Evolutionary conservation across 2,113 vertebrate genomes (phyloP).

Genomic region (Amphiprion percula): DNA sequence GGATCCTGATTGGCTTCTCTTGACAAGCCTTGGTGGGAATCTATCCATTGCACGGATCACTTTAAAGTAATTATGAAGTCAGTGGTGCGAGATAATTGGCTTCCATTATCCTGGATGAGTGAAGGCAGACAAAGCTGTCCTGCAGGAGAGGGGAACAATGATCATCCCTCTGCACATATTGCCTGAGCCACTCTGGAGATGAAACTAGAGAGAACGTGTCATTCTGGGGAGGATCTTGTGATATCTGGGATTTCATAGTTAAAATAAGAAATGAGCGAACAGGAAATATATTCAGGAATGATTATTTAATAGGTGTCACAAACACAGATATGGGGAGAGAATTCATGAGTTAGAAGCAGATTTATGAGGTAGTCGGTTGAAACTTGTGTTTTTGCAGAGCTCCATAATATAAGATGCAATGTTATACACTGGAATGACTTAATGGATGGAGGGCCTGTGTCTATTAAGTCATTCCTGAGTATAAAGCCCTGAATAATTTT

Average conservation of each 20-base stretch:
- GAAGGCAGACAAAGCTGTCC: slow-evolving; percentile 58
- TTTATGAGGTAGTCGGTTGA: too few species aligned
- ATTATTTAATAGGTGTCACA: slow-evolving; percentile 23
- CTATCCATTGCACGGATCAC: slow-evolving; percentile 30
- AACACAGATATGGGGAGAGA: background rate
- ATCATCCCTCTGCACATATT: slow-evolving; percentile 7
- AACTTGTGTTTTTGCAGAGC: background rate
- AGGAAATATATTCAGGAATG: background rate
- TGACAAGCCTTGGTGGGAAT: slow-evolving; percentile 32
- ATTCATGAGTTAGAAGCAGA: too few species aligned
- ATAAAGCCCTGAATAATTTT: slow-evolving; percentile 22
- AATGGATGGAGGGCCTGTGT: slow-evolving; percentile 7
- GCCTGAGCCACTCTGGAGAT: slow-evolving; percentile 24
- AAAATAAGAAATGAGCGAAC: background rate
- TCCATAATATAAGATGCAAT: background rate
- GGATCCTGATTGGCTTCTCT: slow-evolving; percentile 7
- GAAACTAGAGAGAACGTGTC: slow-evolving; percentile 36
- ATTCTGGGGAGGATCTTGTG: slow-evolving; percentile 5
- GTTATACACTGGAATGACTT: too few species aligned
- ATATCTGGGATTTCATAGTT: background rate
- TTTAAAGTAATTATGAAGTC: slow-evolving; percentile 48
- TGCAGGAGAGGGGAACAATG: slow-evolving; percentile 22
- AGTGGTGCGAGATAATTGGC: slow-evolving; percentile 57
- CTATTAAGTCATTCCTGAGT: slow-evolving; percentile 58
- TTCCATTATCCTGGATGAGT: slow-evolving; percentile 56